These are phyloP conservation scores for Hypanus sabinus DNA, from an alignment of 2,113 vertebrate species.

Conservation along the genomic window DNA sequence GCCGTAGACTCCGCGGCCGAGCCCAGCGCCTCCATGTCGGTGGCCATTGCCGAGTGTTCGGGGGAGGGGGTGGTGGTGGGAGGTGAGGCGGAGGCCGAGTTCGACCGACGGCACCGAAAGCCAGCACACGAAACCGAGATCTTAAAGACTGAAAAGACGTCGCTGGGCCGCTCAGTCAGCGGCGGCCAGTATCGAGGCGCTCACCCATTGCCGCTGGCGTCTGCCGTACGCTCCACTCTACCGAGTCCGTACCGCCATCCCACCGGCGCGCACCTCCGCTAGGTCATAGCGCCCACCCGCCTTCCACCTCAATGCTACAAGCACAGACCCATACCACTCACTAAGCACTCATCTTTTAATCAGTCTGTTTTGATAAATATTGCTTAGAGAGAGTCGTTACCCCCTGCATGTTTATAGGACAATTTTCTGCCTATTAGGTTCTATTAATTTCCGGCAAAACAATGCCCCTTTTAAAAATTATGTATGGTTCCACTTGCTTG, in stretches of 20 bases:
- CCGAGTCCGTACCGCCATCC: constrained; percentile 22
- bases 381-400: no score
- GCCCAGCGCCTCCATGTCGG: constrained; percentile 44
- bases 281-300: constrained; percentile 39
- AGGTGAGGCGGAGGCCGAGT: background rate
- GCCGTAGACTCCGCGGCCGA: constrained; percentile 39
- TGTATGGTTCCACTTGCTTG: no score
- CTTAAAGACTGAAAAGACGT: background rate
- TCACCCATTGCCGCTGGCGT: background rate
- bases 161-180: background rate
- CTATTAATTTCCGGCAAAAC: no score
- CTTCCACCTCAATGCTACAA: no score
- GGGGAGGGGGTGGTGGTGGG: background rate
- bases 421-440: no score
- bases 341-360: no score
- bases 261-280: constrained; percentile 31
- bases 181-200: background rate
- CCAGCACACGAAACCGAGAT: no score
- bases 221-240: constrained; percentile 33
- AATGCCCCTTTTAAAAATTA: no score
- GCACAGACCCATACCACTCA: no score
- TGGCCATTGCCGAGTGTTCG: constrained; percentile 39
- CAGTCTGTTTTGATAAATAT: no score
- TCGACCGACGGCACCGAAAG: no score
- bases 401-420: no score